Evolutionary conservation across 2,797 vertebrate genomes (phyloP), one percentile per base, ranked within the genome.

Genomic region (Cyclura pinguis): DNA sequence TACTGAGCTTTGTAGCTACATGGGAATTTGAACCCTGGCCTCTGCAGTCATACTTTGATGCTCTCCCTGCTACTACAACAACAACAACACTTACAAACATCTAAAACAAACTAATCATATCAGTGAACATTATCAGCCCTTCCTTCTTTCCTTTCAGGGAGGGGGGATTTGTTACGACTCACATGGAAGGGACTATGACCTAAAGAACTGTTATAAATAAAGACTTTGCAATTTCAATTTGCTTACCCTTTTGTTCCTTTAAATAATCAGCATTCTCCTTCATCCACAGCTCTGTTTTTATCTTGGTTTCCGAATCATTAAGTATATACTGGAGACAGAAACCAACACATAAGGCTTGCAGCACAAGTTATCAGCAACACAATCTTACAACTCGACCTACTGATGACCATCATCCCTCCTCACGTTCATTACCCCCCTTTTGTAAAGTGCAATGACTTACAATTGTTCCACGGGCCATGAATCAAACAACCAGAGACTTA

Each of bases 281-380:
- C 98, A 99, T 98, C 99, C 99, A 99, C 62, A 99, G 96, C 67
- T 98, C 98, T 0, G 98, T 98, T 97, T 99, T 99, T 89, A 99
- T 96, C 42, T 98, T 97, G 90, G 99, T 95, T 95, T 99, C 99
- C 0, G 97, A 95, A 89, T 99, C 99, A 0, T 97, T 98, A 89
- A 99, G 98, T 91, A 99, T 98, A 94, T 99, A 99, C 99, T 99
- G 95, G 47, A 35, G 35, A 52, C 2, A 27, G 20, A 84, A 38
- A 93, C 85, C 94, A 90, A 94, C 88, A 94, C 94, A 85, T 91
- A 69, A 82, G 89, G n/a, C 81, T 80, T 96, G 92, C 82, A 94
- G 92, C 92, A 94, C 91, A 87, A 88, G 91, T 47, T 62, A 24
- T 80, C n/a, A 55, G 32, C 57, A 86, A 35, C 35, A 13, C 32